Base-by-base conservation (phyloP, 1,140 invertebrate genomes). In the Drosophila repletoides region DNA sequence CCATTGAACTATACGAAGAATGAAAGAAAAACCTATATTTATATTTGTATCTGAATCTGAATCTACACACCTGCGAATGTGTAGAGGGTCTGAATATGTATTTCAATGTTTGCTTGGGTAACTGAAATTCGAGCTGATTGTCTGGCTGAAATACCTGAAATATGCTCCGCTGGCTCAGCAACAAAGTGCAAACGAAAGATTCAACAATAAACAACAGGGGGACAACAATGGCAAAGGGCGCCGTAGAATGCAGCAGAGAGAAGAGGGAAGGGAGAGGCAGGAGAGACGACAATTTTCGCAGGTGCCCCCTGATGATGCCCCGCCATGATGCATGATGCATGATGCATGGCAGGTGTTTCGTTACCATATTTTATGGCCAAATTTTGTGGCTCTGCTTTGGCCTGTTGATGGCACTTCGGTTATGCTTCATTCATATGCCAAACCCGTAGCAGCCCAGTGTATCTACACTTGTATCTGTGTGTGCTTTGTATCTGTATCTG, bases 331-430 rank as follows among this genome's bases (percentile, higher is more conserved):
- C 28, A 17, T 40, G 33, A 52, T 55, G 51, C 24, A 41, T 43
- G 36, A 38, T 51, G 45, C 33, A 51, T 29, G 58, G 79, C 79
- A 83, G 79, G 80, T 83, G 79, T 83, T 86, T 84, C 56, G 52
- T 74, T 83, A 67, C 73, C 79, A 84, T 70, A 83, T 77, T 84
- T 84, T 84, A 84, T 77, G 70, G 48, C 76, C 76, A 84, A 83
- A 79, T 71, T 70, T 68, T 73, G 46, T 52, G 52, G 51, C 33
- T 61, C 10, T 61, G 64, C 56, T 68, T n/a, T 40, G 66, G 26
- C 33, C 46, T 26, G 66, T 49, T 45, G 60, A 65, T 76, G 72
- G 33, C 63, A 53, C 29, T 74, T 71, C 60, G 52, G 31, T 15
- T 56, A 49, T 53, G 63, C 69, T 73, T 70, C 79, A 83, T 83